Evolutionary conservation across 2,888 invertebrate genomes (phyloP).

Genomic region (Lissonota sp.): DNA sequence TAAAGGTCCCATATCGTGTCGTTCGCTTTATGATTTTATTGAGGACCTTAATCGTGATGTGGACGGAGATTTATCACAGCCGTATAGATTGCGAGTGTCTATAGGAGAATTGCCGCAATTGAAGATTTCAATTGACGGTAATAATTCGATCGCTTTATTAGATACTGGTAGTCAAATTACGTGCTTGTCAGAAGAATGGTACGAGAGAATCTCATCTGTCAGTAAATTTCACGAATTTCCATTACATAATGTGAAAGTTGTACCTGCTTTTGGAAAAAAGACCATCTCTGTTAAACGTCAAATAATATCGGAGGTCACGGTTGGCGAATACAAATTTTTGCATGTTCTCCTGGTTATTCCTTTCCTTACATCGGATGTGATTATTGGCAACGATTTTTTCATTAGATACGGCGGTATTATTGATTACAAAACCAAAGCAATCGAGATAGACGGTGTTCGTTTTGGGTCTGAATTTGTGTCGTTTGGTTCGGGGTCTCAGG

Average conservation of each 20-base stretch:
- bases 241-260: slow-evolving; percentile 7
- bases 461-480: no score
- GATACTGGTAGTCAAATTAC: slow-evolving; percentile 54
- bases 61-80: no score
- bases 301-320: slow-evolving; percentile 1
- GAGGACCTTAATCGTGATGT: slow-evolving; percentile 3
- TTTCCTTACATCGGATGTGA: slow-evolving; percentile 2
- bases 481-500: no score
- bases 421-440: slow-evolving; percentile 1
- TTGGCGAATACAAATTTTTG: not conserved
- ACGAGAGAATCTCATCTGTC: not conserved
- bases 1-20: slow-evolving; percentile 13
- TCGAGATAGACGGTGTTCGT: not conserved
- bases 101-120: no score
- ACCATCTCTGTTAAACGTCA: not conserved
- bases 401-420: not conserved
- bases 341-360: slow-evolving; percentile 16
- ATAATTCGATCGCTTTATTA: slow-evolving; percentile 3
- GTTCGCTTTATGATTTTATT: slow-evolving; percentile 6
- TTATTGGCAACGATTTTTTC: slow-evolving; percentile 28
- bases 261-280: slow-evolving; percentile 7
- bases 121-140: no score
- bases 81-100: no score
- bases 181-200: slow-evolving; percentile 23
- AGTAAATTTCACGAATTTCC: slow-evolving; percentile 15